Evolutionary conservation across 2,113 vertebrate genomes (phyloP).

Genomic region (Perccottus glenii): DNA sequence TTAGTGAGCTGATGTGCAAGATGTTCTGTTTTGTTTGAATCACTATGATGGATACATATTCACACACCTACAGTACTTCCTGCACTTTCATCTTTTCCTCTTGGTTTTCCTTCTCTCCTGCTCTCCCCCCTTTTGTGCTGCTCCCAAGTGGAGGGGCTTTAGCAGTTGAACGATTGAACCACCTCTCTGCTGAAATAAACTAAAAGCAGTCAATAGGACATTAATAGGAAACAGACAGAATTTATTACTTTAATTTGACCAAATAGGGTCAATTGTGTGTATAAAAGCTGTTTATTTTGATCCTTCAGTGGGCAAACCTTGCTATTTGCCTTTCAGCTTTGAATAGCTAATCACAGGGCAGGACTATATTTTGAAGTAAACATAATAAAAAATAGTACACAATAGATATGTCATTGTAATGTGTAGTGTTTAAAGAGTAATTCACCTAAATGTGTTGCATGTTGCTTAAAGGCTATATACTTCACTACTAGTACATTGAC

Average conservation of each 20-base stretch:
- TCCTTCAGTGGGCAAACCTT: no score
- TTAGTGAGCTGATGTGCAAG: not conserved
- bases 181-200: slow-evolving; percentile 45
- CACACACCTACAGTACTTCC: slow-evolving; percentile 12
- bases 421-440: no score
- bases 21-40: slow-evolving; percentile 25
- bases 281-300: not conserved
- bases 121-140: slow-evolving; percentile 20
- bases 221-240: slow-evolving; percentile 56
- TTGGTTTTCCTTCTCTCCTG: not conserved
- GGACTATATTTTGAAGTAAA: no score
- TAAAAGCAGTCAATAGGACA: slow-evolving; percentile 50
- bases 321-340: no score
- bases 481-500: no score
- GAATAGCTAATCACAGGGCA: no score
- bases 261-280: slow-evolving; percentile 36
- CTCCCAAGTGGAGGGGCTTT: slow-evolving; percentile 18
- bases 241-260: slow-evolving; percentile 67
- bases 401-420: no score
- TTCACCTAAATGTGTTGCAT: no score
- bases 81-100: not conserved
- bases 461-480: no score
- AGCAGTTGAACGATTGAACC: slow-evolving; percentile 39
- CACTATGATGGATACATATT: slow-evolving; percentile 46
- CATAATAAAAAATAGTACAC: no score